Evolutionary conservation across 2,113 vertebrate species (phyloP).

Genomic region (Brachionichthys hirsutus): DNA sequence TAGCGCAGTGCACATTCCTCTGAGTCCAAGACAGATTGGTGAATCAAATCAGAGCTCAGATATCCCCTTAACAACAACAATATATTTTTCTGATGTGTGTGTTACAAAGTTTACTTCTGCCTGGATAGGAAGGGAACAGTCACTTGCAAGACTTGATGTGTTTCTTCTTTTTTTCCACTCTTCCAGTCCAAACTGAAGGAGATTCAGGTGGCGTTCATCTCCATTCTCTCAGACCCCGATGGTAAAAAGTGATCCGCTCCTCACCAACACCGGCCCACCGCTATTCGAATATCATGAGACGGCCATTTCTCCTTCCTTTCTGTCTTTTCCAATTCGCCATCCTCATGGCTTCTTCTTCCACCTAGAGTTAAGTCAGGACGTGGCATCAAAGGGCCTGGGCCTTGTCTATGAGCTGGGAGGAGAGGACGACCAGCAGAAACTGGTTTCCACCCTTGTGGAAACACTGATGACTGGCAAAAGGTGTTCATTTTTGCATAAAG

Average conservation of each 20-base stretch:
- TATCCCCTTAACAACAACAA: too few species aligned
- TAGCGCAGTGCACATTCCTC: constrained; percentile 4
- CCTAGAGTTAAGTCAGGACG: constrained; percentile 94
- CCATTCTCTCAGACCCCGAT: constrained; percentile 91
- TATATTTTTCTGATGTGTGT: too few species aligned
- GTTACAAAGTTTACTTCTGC: background rate
- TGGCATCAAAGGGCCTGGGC: constrained; percentile 96
- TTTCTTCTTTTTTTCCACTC: constrained; percentile 25
- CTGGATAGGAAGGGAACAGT: background rate
- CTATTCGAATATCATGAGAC: background rate
- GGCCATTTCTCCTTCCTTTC: background rate
- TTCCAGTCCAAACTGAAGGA: constrained; percentile 92
- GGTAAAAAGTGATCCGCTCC: constrained; percentile 77
- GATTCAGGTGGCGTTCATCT: constrained; percentile 95
- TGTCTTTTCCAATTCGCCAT: background rate
- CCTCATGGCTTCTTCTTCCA: background rate
- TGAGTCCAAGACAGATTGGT: background rate
- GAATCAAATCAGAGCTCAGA: background rate
- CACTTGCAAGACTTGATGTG: background rate
- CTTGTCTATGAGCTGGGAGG: constrained; percentile 95
- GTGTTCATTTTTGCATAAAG: constrained; percentile 63
- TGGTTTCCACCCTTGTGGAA: constrained; percentile 94
- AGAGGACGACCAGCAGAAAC: constrained; percentile 91
- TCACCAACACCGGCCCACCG: background rate
- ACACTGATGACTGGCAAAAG: constrained; percentile 98